phyloP scores from a whole-genome alignment of 1,140 invertebrate genomes.

The Psix sp. region DNA sequence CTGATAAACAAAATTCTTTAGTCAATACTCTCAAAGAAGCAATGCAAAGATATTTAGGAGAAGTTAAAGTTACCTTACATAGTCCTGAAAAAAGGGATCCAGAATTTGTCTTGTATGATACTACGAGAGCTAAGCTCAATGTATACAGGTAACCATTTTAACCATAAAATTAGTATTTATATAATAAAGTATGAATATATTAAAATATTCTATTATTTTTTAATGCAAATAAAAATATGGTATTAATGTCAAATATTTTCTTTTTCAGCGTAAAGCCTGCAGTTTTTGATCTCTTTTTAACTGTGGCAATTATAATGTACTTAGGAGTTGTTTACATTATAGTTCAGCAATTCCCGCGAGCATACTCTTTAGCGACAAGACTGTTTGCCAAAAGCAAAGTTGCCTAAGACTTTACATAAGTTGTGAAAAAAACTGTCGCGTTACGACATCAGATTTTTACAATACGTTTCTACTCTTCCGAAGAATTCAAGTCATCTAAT shows the following conservation, averaged over 20 bases:
- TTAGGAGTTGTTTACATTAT: constrained; percentile 88
- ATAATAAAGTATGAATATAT: no score
- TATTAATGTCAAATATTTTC: constrained; percentile 46
- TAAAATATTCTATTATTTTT: no score
- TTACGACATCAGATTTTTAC: no score
- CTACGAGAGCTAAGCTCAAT: constrained; percentile 86
- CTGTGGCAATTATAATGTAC: constrained; percentile 89
- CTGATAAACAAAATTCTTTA: constrained; percentile 81
- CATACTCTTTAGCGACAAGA: constrained; percentile 68
- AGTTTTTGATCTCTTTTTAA: constrained; percentile 96
- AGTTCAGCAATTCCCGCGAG: constrained; percentile 84
- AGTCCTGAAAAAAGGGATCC: constrained; percentile 91
- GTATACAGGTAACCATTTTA: constrained; percentile 86
- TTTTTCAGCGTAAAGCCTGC: constrained; percentile 95
- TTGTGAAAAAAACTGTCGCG: no score
- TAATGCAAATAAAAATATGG: no score
- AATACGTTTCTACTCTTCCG: no score
- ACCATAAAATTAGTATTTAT: not conserved
- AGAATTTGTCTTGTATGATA: constrained; percentile 94
- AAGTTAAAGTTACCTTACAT: constrained; percentile 83
- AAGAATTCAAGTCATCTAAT: no score
- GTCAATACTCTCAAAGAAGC: constrained; percentile 83
- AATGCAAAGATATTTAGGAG: constrained; percentile 87
- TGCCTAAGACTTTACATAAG: no score
- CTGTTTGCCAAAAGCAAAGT: constrained; percentile 70